Conservation (phyloP, 2,888 invertebrate species). For the Galeruca laticollis region DNA sequence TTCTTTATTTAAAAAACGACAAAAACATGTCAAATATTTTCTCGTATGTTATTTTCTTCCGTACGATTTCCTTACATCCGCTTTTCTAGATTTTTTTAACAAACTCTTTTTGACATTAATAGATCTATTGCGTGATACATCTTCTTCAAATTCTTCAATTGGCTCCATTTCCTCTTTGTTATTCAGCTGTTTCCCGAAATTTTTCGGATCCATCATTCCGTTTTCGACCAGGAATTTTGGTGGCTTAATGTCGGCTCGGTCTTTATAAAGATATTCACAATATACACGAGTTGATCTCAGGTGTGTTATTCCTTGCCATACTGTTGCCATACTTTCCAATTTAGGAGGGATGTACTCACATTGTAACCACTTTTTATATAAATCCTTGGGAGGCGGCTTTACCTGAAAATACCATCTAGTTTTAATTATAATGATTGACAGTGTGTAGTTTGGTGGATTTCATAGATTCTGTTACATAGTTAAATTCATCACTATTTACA, state of each 20-base stretch:
- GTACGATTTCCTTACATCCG: not conserved
- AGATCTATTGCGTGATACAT: not conserved
- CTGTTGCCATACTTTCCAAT: conserved; percentile 72
- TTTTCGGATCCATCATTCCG: conserved; percentile 67
- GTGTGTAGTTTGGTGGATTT: no score
- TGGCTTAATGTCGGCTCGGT: conserved; percentile 69
- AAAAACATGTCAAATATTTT: not conserved
- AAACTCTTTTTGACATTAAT: not conserved
- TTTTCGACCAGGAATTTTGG: conserved; percentile 70
- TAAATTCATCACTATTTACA: no score
- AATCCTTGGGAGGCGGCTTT: conserved; percentile 64
- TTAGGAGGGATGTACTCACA: conserved; percentile 71
- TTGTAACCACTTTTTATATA: conserved; percentile 70
- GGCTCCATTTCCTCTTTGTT: not conserved
- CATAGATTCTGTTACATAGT: no score
- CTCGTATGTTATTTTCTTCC: not conserved
- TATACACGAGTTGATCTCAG: conserved; percentile 72
- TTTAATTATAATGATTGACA: not conserved
- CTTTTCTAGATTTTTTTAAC: not conserved
- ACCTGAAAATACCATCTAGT: conserved; percentile 39
- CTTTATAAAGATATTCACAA: conserved; percentile 68
- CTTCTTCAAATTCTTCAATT: conserved; percentile 8
- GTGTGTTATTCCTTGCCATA: conserved; percentile 75
- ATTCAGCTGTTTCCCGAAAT: not conserved
- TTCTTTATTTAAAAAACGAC: not conserved